Evolutionary conservation across 2,113 vertebrate genomes (phyloP), one percentile per base, ranked within the genome.

Genomic region (Psittacula cyanocephala): DNA sequence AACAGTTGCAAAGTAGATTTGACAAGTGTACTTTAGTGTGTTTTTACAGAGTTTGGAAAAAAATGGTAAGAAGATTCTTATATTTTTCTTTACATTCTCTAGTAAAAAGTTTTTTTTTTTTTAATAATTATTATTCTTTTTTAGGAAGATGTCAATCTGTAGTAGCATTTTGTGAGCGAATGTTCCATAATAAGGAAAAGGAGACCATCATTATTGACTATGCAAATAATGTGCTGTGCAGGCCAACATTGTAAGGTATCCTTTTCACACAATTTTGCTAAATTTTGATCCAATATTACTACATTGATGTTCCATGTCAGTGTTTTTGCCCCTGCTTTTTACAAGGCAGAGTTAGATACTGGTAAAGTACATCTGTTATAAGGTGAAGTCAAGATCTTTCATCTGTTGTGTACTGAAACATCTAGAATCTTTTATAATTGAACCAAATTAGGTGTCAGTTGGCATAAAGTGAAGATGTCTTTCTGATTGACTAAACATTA

Each of bases 301-400:
- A 13, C 13, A 25, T 0, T 33, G 16, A 25, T 65, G 5, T 37
- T 27, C 7, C 3, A 19, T 4, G 7, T 35, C 15, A 6, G 17
- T 70, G 17, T 2, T 63, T 64, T n/a, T n/a, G 5, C 9, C 8
- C 17, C 47, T 33, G 8, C 8, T 78, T 95, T 80, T 70, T 81
- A 27, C 10, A 86, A 74, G 12, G 25, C 33, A 77, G 7, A 35
- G 13, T 43, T 59, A 77, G 86, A 70, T 43, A 74, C 7, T 46
- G 18, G 7, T 17, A 46, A 93, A 90, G 79, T 46, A 23, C 4
- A 20, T 22, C 22, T 62, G 5, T 28, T 46, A 37, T 5, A 24
- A 44, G 17, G 22, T 53, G 82, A 91, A 91, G 88, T 41, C 19
- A 65, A 86, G 27, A 35, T 10, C 16, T 86, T 86, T 94, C 67